Evolutionary conservation across 2,113 vertebrate species (phyloP).

Genomic region (Symphodus melops): DNA sequence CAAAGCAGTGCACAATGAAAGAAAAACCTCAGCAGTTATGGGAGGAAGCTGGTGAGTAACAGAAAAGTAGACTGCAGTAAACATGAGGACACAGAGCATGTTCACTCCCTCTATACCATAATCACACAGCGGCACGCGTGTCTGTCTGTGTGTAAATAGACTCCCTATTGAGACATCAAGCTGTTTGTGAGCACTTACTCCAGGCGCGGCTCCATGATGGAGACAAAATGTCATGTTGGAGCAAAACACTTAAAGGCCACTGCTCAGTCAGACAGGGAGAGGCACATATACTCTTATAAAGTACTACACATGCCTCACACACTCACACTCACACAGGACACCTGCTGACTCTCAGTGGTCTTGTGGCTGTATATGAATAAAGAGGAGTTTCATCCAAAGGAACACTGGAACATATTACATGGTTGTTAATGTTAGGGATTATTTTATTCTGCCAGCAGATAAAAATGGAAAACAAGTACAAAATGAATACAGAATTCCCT

Average conservation of each 20-base stretch:
- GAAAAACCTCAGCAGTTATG: slow-evolving; percentile 3
- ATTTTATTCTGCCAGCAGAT: neutral
- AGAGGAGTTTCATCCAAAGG: slow-evolving; percentile 21
- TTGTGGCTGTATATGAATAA: slow-evolving; percentile 40
- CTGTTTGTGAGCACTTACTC: slow-evolving; percentile 34
- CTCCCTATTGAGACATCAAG: slow-evolving; percentile 49
- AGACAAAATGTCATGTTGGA: slow-evolving; percentile 57
- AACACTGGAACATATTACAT: slow-evolving; percentile 4
- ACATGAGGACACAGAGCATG: slow-evolving; percentile 26
- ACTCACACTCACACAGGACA: neutral
- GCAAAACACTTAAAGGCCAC: slow-evolving; percentile 29
- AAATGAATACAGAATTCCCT: neutral
- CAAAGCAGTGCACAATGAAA: slow-evolving; percentile 29
- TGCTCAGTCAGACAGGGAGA: slow-evolving; percentile 27
- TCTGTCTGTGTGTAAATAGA: slow-evolving; percentile 18
- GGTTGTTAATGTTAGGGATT: slow-evolving; percentile 15
- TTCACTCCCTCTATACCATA: slow-evolving; percentile 12
- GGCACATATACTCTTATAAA: neutral
- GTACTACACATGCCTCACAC: neutral
- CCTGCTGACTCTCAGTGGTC: slow-evolving; percentile 56
- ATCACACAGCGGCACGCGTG: slow-evolving; percentile 17
- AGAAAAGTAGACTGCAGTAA: slow-evolving; percentile 5
- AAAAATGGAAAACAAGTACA: slow-evolving; percentile 30
- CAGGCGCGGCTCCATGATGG: slow-evolving; percentile 17
- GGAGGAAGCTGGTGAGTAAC: slow-evolving; percentile 10